A percentile compares a stretch with the other conserved stretches of the same genome.
These are phyloP conservation scores for Bucorvus abyssinicus DNA, from an alignment of 2,797 vertebrate genomes.

Conservation along the genomic window DNA sequence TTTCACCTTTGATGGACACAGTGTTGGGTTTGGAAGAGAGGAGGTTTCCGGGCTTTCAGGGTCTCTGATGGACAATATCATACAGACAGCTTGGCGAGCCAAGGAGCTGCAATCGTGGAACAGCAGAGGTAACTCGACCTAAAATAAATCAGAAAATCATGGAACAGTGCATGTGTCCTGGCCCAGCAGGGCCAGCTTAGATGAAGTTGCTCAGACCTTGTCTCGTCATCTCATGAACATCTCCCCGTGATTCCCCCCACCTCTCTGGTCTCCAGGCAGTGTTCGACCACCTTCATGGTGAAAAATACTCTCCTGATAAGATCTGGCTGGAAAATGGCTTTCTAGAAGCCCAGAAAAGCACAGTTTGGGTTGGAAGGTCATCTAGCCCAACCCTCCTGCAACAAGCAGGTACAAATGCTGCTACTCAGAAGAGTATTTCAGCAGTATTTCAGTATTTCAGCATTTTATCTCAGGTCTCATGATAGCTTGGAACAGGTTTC, in stretches of 20 bases:
- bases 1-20: neutral
- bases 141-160: neutral
- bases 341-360: neutral
- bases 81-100: neutral
- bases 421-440: neutral
- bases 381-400: neutral
- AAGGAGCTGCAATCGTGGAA: neutral
- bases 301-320: neutral
- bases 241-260: neutral
- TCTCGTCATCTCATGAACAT: fast-evolving
- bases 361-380: neutral
- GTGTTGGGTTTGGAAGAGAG: neutral
- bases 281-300: fast-evolving
- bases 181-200: neutral
- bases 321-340: neutral
- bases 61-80: neutral
- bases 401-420: neutral
- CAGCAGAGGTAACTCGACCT: neutral
- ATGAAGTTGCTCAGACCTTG: neutral
- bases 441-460: neutral
- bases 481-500: neutral
- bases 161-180: neutral
- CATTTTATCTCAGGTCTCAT: neutral
- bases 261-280: neutral
- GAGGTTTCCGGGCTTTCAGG: neutral